Evolutionary conservation across 2,888 invertebrate genomes (phyloP), one percentile per base, ranked within the genome.

Genomic region (Euzetes globulus): DNA sequence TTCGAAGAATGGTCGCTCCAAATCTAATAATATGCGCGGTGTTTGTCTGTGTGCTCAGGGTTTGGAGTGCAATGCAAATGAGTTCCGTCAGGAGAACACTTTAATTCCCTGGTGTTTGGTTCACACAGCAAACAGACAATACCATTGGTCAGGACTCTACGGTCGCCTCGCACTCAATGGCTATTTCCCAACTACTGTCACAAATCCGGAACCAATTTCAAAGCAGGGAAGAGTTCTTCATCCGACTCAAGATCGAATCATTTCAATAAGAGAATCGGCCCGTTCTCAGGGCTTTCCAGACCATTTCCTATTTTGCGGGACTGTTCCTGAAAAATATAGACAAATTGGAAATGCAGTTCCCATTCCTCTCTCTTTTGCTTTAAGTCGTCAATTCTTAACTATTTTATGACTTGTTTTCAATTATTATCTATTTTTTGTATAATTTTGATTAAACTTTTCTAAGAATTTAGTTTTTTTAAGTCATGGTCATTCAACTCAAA

Each of bases 301-400:
- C 83, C 84, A 86, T 0, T 91, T 90, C 82, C 82, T 88, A 76
- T 91, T 92, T 83, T 88, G 87, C 78, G 92, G 92, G 52, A 87
- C 85, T 77, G 86, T 91, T 78, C 84, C 88, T 77, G 91, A 92
- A 81, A 90, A 90, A 79, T 89, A 92, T 81, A 83, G 91, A 81
- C 92, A 91, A 87, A 82, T 92, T 78, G 92, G 93, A 17, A 93
- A 92, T 83, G 92, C 93, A 5, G 92, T 93, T 0, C 92, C 92
- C 0, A 92, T 92, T 0, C 91, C 91, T 0, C 84, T 93, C 79
- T 90, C 90, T 15, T 85, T 86, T 72, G 91, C 90, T 0, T 83
- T 93, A 72, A 92, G 92, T 0, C 83, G 87, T 77, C 90, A 92
- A 84, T 78, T 79, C 1, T 25, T 11, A 13, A 4, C 25, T 19